Base-by-base conservation (phyloP, 2,113 vertebrate genomes). In the Psilopogon haemacephalus region DNA sequence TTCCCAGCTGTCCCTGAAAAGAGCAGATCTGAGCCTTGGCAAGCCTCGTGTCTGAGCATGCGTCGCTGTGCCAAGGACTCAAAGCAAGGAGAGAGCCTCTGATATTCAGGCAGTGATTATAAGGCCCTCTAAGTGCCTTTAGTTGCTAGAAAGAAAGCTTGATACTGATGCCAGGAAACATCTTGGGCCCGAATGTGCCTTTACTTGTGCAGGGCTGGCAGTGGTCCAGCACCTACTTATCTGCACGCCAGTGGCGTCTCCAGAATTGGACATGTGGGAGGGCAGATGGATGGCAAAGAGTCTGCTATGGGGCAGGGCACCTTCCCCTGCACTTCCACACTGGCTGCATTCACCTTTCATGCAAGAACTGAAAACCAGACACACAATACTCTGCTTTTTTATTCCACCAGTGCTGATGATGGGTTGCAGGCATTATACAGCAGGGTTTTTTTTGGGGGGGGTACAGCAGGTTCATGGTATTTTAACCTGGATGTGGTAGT, bases 1-100 rank as follows among this genome's bases (percentile, higher is more conserved):
- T 97, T 96, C 95, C 94, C 95, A 97, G 93, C 94, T 96, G 92
- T 76, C 93, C 87, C 87, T 91, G 88, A 94, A 95, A 89, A 95
- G 71, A 94, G 62, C 72, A 77, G 82, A 94, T 80, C 5, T 94
- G 81, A 92, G 94, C 79, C 90, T 83, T 91, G 75, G 72, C 93
- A 93, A 93, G 86, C 74, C 58, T 81, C 55, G 85, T 74, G 40
- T 91, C 74, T 70, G 88, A 67, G 74, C 54, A 26, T 5, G 3
- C 0, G 3, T 83, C 81, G 44, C 9, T 52, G 85, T 84, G 74
- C 0, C 38, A 88, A 73, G 44, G 94, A 88, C 89, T 68, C 86
- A 84, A 71, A 88, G 58, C 4, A 72, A 38, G 35, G 84, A 80
- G 72, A 88, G 64, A 17, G 68, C 54, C 83, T 91, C 88, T 72